Evolutionary conservation across 2,113 vertebrate genomes (phyloP), one percentile per base, ranked within the genome.

Genomic region (Mandrillus leucophaeus): DNA sequence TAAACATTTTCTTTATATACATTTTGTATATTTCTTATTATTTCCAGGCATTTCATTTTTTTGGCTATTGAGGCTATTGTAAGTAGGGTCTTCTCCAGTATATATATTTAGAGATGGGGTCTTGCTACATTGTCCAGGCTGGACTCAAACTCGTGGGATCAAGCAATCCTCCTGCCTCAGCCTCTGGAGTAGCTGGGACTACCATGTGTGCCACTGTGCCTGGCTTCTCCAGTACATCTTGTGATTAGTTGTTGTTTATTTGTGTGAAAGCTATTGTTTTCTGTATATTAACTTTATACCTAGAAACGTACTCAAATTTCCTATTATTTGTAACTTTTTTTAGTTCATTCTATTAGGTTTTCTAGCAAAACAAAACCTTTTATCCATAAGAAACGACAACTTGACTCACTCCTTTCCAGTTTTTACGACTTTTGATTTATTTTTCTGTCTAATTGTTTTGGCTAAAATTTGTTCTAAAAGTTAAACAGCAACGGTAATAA

Each of bases 221-320:
- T 43, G 4, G 20, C 72, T 76, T 38, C 55, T 61, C 55, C 22
- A 84, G 43, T 61, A 82, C 38, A 38, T 45, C 35, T 81, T 92
- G 6, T 57, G 70, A 85, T 43, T 95, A 13, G 23, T 48, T 83
- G 2, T 40, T 86, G 7, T 90, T 87, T 83, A 70, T 75, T 96
- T 93, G n/a, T 70, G 32, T 57, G 27, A 95, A 89, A 93, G 5
- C 5, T 81, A 61, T 50, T 96, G 30, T 83, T 98, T 95, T 79
- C 52, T 85, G 35, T 81, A 92, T 88, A 52, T 85, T 93, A 68
- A 93, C 75, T 93, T 98, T 96, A 95, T 55, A n/a, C n/a, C 55
- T 23, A 70, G 35, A 96, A 95, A 96, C 76, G 13, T 85, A n/a
- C 50, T 85, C 89, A 88, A 88, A 81, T 82, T 78, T 16, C 35